Evolutionary conservation across 2,113 vertebrate genomes (phyloP).

Genomic region (Psittacula cyanocephala): DNA sequence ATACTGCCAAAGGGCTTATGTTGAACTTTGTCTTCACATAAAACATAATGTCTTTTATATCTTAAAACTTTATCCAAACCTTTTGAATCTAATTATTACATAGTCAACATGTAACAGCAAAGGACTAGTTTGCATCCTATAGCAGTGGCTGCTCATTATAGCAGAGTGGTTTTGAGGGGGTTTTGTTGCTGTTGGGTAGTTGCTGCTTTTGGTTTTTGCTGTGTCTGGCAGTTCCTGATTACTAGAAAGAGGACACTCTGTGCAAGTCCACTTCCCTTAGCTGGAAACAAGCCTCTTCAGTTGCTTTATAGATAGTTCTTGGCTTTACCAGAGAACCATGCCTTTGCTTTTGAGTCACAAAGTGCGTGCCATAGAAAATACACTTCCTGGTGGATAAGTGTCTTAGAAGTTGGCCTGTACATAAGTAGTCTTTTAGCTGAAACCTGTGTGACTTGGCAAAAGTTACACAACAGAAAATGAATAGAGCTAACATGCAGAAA

Average conservation of each 20-base stretch:
- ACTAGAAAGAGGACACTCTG: neutral
- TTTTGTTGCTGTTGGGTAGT: neutral
- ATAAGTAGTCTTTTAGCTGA: neutral
- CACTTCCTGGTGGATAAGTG: neutral
- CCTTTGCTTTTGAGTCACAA: constrained; percentile 45
- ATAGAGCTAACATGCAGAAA: neutral
- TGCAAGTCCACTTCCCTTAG: neutral
- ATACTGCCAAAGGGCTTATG: neutral
- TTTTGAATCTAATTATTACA: neutral
- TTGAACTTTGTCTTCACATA: neutral
- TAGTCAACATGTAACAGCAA: neutral
- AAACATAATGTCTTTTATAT: neutral
- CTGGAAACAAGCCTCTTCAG: neutral
- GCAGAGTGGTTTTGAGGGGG: neutral
- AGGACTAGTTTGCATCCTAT: neutral
- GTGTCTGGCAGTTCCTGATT: neutral
- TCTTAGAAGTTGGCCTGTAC: neutral
- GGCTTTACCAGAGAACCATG: neutral
- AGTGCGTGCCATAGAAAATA: neutral
- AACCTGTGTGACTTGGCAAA: neutral
- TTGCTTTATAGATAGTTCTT: neutral
- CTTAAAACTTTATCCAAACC: neutral
- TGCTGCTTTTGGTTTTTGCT: neutral
- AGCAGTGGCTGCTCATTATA: neutral
- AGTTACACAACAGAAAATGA: neutral